Evolutionary conservation across 2,888 invertebrate genomes (phyloP).

Genomic region (Hofmannophila pseudospretella): DNA sequence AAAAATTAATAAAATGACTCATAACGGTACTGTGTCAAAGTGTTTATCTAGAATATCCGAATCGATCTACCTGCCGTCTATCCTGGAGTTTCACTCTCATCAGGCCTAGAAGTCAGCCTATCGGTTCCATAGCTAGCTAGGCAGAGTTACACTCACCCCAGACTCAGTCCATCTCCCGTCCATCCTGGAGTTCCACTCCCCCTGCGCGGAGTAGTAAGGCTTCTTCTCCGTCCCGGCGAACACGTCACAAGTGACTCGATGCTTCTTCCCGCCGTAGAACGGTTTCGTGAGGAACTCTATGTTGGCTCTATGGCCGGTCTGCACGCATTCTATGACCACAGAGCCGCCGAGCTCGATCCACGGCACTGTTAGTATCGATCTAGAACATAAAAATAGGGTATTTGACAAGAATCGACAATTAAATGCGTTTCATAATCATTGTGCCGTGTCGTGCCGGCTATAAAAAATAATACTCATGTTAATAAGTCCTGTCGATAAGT

Average conservation of each 20-base stretch:
- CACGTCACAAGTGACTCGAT: conserved; percentile 91
- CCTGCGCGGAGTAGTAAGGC: conserved; percentile 91
- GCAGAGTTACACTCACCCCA: conserved; percentile 66
- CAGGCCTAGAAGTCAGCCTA: no score
- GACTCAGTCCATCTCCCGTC: conserved; percentile 91
- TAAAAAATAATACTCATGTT: no score
- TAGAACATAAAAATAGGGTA: conserved; percentile 36
- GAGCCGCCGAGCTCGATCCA: conserved; percentile 99
- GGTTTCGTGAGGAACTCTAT: conserved; percentile 98
- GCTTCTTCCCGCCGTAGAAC: conserved; percentile 97
- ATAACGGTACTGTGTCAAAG: no score
- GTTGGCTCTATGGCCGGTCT: conserved; percentile 95
- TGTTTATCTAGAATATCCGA: no score
- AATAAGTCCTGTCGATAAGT: no score
- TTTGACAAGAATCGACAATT: background rate
- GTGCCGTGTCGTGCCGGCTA: no score
- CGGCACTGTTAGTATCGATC: conserved; percentile 97
- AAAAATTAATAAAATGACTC: no score
- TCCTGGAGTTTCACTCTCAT: no score
- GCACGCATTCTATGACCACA: conserved; percentile 91
- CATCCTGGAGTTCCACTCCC: conserved; percentile 99
- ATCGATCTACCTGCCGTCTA: no score
- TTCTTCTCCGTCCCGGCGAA: conserved; percentile 90
- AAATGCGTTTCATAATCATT: no score
- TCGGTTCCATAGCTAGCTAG: no score